Percentiles rank a stretch among this genome's conserved stretches.
phyloP scores from a whole-genome alignment of 2,113 vertebrate species.

The Eretmochelys imbricata region DNA sequence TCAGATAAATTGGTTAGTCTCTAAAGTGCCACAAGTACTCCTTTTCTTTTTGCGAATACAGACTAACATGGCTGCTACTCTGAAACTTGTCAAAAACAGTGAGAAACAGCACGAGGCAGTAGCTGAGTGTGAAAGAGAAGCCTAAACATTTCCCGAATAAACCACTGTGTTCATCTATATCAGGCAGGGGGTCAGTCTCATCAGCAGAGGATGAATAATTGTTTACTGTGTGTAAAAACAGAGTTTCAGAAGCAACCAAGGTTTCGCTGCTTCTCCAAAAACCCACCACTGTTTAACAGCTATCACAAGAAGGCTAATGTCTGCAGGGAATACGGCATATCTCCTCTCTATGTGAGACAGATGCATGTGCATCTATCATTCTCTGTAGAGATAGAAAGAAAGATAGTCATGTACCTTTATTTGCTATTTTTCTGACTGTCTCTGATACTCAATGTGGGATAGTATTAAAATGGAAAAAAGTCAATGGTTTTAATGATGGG shows the following conservation, averaged over 20 bases:
- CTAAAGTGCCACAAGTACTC: no score
- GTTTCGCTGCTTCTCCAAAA: slow-evolving; percentile 18
- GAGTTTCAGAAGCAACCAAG: slow-evolving; percentile 11
- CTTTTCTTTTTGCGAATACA: no score
- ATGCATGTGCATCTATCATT: not conserved
- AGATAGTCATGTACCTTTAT: not conserved
- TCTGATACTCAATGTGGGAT: not conserved
- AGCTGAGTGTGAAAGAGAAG: slow-evolving; percentile 11
- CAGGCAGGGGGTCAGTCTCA: slow-evolving; percentile 23
- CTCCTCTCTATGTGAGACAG: not conserved
- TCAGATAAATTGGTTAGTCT: no score
- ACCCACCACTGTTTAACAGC: slow-evolving; percentile 32
- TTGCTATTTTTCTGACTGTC: not conserved
- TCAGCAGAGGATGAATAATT: slow-evolving; percentile 46
- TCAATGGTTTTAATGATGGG: not conserved
- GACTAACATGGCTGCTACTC: no score
- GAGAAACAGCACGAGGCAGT: slow-evolving; percentile 42
- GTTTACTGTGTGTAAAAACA: not conserved
- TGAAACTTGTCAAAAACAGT: not conserved
- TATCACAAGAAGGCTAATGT: slow-evolving; percentile 24
- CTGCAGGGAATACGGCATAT: not conserved
- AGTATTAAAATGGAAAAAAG: not conserved
- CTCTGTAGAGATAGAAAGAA: not conserved
- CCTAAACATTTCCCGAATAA: slow-evolving; percentile 39
- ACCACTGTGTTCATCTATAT: not conserved